A percentile compares a stretch with the other conserved stretches of the same genome.
Evolutionary conservation across 1,140 invertebrate genomes (phyloP).

Genomic region (Drosophila equinoxialis): DNA sequence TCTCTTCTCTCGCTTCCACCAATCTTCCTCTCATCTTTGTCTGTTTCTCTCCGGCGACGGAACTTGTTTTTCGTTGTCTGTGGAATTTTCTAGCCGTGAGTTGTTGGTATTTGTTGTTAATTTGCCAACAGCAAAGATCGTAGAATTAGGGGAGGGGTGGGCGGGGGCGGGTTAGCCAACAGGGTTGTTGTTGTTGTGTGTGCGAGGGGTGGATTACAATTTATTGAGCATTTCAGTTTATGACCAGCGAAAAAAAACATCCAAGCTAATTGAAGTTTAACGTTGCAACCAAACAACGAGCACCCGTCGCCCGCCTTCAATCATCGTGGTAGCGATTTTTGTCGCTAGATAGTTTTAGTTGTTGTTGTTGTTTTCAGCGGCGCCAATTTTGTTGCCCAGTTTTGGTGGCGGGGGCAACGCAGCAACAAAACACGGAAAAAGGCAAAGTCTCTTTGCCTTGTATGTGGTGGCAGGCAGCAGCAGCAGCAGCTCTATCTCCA

Average conservation of each 20-base stretch:
- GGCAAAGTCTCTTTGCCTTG: slow-evolving; percentile 46
- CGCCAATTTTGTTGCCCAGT: slow-evolving; percentile 51
- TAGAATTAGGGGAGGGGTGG: neutral
- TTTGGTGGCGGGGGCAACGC: slow-evolving; percentile 46
- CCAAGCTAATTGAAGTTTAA: slow-evolving; percentile 70
- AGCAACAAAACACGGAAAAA: slow-evolving; percentile 60
- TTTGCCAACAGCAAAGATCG: slow-evolving; percentile 27
- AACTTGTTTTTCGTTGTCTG: slow-evolving; percentile 59
- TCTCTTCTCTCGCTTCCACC: slow-evolving; percentile 7
- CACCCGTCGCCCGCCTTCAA: slow-evolving; percentile 25
- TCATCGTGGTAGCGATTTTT: slow-evolving; percentile 35
- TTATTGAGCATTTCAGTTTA: slow-evolving; percentile 73
- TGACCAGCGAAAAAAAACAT: slow-evolving; percentile 56
- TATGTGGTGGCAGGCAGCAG: slow-evolving; percentile 3
- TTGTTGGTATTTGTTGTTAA: slow-evolving; percentile 50
- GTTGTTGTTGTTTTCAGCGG: slow-evolving; percentile 32
- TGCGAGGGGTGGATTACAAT: slow-evolving; percentile 41
- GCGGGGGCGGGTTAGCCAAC: neutral
- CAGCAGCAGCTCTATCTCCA: slow-evolving; percentile 42
- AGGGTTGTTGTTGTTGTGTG: neutral
- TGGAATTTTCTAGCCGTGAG: slow-evolving; percentile 58
- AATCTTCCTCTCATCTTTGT: too few relatives aligned
- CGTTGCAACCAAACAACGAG: slow-evolving; percentile 40
- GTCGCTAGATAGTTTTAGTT: slow-evolving; percentile 24
- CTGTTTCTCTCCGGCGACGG: slow-evolving; percentile 16